Base-by-base conservation (phyloP, 2,113 vertebrate species). In the Pluvianellus socialis region DNA sequence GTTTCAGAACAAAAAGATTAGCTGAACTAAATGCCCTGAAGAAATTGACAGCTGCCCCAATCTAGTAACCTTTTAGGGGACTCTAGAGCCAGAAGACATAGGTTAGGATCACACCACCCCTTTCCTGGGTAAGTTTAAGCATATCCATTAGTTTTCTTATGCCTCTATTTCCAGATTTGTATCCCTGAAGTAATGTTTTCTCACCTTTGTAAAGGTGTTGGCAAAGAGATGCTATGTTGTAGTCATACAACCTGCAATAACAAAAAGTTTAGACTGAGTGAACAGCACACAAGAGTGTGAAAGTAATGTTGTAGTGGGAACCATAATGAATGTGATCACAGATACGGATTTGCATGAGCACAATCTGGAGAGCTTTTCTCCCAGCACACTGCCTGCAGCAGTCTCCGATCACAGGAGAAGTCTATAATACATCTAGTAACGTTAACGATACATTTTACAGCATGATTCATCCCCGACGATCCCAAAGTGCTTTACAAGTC, bases 341-440 rank as follows among this genome's bases (percentile, higher is more conserved):
- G 96, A 92, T 79, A 94, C 77, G 42, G 12, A 95, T 97, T 97
- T 96, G 97, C 97, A 96, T 95, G 94, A 91, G 94, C 94, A 44
- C 97, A 96, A 95, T 95, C 94, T 97, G 95, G 94, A 96, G 91
- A 94, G 92, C 73, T 95, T 89, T 95, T 74, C 84, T 94, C 91
- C 62, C 79, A 81, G 73, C 87, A 91, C 77, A 56, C 58, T 70
- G 92, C 89, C 91, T 95, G 92, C 95, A 96, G 95, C 94, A 87
- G 91, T 66, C 92, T 74, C 75, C 62, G 90, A 92, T 96, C 92
- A 66, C 83, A 72, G 79, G 79, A 87, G 75, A 67, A 82, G 83
- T 74, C 95, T 89, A 13, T 49, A 76, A 94, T 79, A 38, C 77
- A 91, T 81, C 66, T 32, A 75, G 42, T 61, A 95, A 70, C 83